phyloP scores from a whole-genome alignment of 2,113 vertebrate genomes.

The Kobus ellipsiprymnus region DNA sequence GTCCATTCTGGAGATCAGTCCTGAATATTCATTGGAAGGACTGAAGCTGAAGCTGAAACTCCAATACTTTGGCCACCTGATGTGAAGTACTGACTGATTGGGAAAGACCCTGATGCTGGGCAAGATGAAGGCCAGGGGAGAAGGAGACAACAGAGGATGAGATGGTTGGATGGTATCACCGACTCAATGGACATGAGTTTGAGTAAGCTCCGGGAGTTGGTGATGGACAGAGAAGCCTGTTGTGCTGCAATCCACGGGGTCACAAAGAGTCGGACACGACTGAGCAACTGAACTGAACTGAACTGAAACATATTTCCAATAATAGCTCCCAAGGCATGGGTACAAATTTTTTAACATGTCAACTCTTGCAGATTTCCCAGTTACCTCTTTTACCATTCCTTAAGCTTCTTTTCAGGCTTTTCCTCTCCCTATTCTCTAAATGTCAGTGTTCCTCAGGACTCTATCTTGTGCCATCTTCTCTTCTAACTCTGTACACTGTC shows the following conservation, averaged over 20 bases:
- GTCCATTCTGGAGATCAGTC: neutral
- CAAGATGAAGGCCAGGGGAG: neutral
- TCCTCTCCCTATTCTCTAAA: neutral
- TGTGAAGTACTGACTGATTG: neutral
- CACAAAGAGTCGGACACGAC: rapidly evolving
- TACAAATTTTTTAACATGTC: neutral
- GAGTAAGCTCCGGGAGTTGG: neutral
- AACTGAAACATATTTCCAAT: neutral
- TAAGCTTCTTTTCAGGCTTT: neutral
- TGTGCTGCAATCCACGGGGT: neutral
- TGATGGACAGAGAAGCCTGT: neutral
- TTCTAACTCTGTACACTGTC: neutral
- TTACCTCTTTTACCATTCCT: neutral
- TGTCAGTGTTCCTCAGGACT: neutral
- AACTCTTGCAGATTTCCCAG: neutral
- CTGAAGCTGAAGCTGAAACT: neutral
- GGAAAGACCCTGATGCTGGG: neutral
- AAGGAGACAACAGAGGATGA: neutral
- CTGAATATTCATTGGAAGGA: neutral
- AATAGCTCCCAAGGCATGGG: neutral
- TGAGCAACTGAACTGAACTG: neutral
- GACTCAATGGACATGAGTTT: neutral
- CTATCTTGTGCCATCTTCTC: neutral
- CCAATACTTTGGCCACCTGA: neutral
- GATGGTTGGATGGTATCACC: neutral